Evolutionary conservation across 2,888 invertebrate genomes (phyloP).

Genomic region (Tetragonisca angustula): DNA sequence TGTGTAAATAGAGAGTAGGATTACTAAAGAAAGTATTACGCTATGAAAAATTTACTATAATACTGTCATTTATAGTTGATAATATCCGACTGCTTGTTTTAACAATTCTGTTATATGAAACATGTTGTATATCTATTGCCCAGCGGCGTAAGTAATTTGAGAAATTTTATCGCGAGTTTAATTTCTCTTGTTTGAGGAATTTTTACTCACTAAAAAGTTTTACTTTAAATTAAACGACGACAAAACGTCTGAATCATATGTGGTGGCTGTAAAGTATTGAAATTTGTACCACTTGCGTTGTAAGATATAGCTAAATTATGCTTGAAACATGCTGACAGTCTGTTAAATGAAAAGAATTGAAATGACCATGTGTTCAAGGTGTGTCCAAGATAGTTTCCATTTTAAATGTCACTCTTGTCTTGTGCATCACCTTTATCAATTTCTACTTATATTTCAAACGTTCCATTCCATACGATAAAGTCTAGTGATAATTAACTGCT

Average conservation of each 20-base stretch:
- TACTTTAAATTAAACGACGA: background rate
- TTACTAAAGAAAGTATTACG: slow-evolving; percentile 75
- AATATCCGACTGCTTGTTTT: slow-evolving; percentile 50
- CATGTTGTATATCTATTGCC: background rate
- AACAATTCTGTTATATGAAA: slow-evolving; percentile 32
- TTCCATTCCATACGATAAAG: slow-evolving; percentile 14
- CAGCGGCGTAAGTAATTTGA: slow-evolving; percentile 22
- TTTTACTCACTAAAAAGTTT: background rate
- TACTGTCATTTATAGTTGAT: slow-evolving; percentile 45
- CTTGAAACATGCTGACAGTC: slow-evolving; percentile 28
- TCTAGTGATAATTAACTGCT: slow-evolving; percentile 15
- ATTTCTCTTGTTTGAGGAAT: slow-evolving; percentile 4
- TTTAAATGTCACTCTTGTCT: slow-evolving; percentile 54
- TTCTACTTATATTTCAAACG: slow-evolving; percentile 1
- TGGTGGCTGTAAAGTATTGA: background rate
- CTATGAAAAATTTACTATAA: slow-evolving; percentile 62
- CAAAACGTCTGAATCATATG: background rate
- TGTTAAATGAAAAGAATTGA: slow-evolving; percentile 27
- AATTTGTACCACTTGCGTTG: slow-evolving; percentile 34
- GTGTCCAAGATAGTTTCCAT: slow-evolving; percentile 46
- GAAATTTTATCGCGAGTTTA: background rate
- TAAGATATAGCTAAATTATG: slow-evolving; percentile 9
- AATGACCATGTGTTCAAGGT: slow-evolving; percentile 43
- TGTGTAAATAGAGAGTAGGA: slow-evolving; percentile 70
- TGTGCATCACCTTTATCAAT: slow-evolving; percentile 1